Conservation (phyloP, 2,113 vertebrate genomes). For the Uria lomvia region DNA sequence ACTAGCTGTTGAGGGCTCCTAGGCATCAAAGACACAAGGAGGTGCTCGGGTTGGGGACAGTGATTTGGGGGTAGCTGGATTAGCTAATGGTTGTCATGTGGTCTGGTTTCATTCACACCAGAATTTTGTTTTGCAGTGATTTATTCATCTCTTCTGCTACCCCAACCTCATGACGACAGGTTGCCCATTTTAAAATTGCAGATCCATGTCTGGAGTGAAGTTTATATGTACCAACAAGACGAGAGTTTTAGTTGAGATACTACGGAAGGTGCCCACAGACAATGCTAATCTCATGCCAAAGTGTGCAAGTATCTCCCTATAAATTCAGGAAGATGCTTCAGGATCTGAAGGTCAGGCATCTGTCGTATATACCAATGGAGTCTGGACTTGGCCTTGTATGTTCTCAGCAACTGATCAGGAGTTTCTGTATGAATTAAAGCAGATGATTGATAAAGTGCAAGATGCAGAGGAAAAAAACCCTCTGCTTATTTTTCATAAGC, state of each 20-base stretch:
- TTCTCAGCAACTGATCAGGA: neutral
- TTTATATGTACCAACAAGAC: neutral
- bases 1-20: neutral
- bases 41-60: neutral
- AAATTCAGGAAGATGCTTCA: neutral
- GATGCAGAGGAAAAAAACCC: neutral
- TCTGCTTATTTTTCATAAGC: slow-evolving; percentile 14
- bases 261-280: neutral
- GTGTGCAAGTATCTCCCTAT: neutral
- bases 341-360: neutral
- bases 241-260: neutral
- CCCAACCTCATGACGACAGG: neutral
- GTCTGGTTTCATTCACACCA: neutral
- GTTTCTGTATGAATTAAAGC: neutral
- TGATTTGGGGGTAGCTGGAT: neutral
- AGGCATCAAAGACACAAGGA: neutral
- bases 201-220: neutral
- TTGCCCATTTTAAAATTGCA: neutral
- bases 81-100: neutral
- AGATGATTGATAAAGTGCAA: neutral
- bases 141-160: neutral
- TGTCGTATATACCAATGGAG: fast-evolving
- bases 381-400: neutral
- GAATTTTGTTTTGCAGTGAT: neutral
- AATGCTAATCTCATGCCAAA: neutral